phyloP scores from a whole-genome alignment of 2,113 vertebrate genomes.

The Tretioscincus oriximinensis region DNA sequence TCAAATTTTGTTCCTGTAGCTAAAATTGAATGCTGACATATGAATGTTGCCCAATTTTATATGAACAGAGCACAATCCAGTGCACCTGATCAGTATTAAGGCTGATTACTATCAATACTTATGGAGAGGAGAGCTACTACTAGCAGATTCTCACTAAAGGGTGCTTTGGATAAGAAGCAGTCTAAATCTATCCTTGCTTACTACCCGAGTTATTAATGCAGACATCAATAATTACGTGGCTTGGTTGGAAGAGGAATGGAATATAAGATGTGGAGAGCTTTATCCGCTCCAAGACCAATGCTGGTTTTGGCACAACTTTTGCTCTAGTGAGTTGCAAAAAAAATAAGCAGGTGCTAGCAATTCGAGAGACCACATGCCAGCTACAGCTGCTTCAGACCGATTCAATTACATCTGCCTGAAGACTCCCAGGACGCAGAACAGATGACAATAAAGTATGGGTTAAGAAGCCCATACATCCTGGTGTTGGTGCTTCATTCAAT shows the following conservation, averaged over 20 bases:
- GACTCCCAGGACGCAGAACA: constrained; percentile 70
- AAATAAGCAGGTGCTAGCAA: constrained; percentile 78
- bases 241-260: constrained; percentile 56
- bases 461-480: constrained; percentile 40
- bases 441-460: constrained; percentile 60
- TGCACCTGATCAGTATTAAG: constrained; percentile 76
- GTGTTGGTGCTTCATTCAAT: constrained; percentile 23
- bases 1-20: constrained; percentile 55
- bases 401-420: constrained; percentile 78
- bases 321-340: constrained; percentile 69
- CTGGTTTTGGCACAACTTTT: constrained; percentile 73
- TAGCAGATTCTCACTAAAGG: constrained; percentile 51
- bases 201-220: constrained; percentile 60
- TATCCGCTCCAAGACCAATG: constrained; percentile 74
- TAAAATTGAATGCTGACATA: constrained; percentile 56
- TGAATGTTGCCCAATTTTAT: constrained; percentile 60
- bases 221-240: constrained; percentile 60
- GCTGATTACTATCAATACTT: constrained; percentile 40
- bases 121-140: constrained; percentile 44
- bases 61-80: constrained; percentile 58
- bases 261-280: constrained; percentile 63
- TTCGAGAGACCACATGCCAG: constrained; percentile 77
- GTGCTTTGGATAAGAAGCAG: constrained; percentile 55
- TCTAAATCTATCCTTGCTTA: constrained; percentile 54
- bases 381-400: constrained; percentile 78